A percentile compares a stretch with the other conserved stretches of the same genome.
phyloP scores from a whole-genome alignment of 1,140 invertebrate species.

The Belonocnema kinseyi region DNA sequence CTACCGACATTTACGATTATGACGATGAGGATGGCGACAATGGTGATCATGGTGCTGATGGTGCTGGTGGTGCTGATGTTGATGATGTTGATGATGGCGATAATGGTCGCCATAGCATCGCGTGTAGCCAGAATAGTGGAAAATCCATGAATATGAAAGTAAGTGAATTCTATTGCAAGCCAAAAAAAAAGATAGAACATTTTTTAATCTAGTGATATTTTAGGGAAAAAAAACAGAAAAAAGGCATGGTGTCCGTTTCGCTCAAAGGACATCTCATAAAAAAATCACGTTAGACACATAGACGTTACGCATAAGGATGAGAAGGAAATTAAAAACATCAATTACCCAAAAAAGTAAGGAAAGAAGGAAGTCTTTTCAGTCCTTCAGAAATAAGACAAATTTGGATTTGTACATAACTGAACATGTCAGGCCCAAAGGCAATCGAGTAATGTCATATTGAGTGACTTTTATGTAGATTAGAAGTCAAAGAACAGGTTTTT shows the following conservation, averaged over 20 bases:
- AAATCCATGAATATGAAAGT: background rate
- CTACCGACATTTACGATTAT: too few species aligned
- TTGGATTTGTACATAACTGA: background rate
- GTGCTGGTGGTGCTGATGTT: too few species aligned
- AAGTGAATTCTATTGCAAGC: background rate
- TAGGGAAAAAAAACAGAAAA: background rate
- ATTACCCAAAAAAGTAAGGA: background rate
- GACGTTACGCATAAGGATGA: background rate
- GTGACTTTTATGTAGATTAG: too few species aligned
- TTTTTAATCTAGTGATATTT: background rate
- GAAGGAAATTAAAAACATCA: background rate
- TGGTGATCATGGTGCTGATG: too few species aligned
- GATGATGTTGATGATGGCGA: background rate
- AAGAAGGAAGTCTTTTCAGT: background rate
- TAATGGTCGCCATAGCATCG: background rate
- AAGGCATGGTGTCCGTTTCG: background rate
- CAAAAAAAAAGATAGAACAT: background rate
- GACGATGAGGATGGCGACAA: too few species aligned
- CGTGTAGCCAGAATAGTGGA: background rate
- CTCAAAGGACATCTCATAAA: background rate
- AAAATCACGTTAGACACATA: background rate
- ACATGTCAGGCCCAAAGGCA: background rate
- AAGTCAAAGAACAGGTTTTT: too few species aligned
- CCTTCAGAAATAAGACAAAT: background rate
- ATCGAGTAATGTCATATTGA: background rate